phyloP scores from a whole-genome alignment of 2,888 invertebrate species.

The Odontocolon sp. region DNA sequence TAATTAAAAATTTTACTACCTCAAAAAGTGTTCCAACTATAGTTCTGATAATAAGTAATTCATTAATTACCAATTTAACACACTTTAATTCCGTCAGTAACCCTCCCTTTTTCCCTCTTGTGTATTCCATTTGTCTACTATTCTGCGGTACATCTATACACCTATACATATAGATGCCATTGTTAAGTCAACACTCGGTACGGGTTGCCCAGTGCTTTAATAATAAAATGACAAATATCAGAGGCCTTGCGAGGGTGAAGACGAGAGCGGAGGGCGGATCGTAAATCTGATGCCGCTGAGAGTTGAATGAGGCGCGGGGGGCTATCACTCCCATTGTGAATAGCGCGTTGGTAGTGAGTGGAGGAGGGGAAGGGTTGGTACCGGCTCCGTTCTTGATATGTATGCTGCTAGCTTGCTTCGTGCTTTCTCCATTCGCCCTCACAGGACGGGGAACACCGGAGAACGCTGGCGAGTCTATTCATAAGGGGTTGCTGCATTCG shows the following conservation, averaged over 20 bases:
- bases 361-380: not conserved
- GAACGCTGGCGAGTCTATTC: constrained; percentile 31
- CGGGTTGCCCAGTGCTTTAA: constrained; percentile 36
- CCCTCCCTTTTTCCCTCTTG: not conserved
- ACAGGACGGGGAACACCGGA: not conserved
- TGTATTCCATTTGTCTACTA: not conserved
- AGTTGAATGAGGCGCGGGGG: constrained; percentile 34
- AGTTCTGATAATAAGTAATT: constrained; percentile 10
- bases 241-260: not conserved
- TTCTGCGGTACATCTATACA: not conserved
- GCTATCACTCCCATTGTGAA: constrained; percentile 49
- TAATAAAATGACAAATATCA: constrained; percentile 60
- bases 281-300: constrained; percentile 54
- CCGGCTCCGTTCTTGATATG: constrained; percentile 10
- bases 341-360: not conserved
- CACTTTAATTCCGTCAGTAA: not conserved
- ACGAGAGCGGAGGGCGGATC: constrained; percentile 6
- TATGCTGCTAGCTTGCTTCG: not conserved
- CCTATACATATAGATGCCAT: not conserved
- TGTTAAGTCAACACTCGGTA: constrained; percentile 37
- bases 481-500: not conserved
- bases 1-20: too few species aligned
- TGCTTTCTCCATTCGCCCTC: constrained; percentile 22
- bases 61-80: constrained; percentile 4
- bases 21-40: too few species aligned